phyloP scores from a whole-genome alignment of 2,797 vertebrate genomes.

The Acropternis orthonyx region DNA sequence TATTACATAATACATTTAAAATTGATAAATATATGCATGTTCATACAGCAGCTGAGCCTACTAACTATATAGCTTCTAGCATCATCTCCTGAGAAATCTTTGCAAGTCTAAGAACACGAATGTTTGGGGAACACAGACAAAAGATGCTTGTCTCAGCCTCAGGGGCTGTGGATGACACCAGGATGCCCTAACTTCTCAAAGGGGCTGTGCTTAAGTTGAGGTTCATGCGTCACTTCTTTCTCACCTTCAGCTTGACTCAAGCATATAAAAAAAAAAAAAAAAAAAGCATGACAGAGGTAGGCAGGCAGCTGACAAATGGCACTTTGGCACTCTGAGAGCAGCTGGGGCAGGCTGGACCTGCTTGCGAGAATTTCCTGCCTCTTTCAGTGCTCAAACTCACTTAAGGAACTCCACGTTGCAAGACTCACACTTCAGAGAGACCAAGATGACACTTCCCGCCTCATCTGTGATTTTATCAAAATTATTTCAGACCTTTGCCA shows the following conservation, averaged over 20 bases:
- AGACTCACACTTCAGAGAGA: rapidly evolving
- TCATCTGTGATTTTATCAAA: background rate
- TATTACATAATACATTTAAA: background rate
- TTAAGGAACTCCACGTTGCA: background rate
- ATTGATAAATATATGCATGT: background rate
- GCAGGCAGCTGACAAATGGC: background rate
- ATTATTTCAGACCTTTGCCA: background rate
- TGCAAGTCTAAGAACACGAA: background rate
- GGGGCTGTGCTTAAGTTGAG: background rate
- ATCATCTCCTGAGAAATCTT: background rate
- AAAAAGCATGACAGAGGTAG: background rate
- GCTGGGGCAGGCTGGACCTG: background rate
- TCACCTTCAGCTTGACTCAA: background rate
- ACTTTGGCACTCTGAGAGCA: background rate
- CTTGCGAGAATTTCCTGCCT: background rate
- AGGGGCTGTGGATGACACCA: background rate
- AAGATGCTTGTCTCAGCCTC: background rate
- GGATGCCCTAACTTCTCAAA: background rate
- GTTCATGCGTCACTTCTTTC: background rate
- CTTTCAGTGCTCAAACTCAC: background rate
- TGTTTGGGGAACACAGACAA: background rate
- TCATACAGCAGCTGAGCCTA: background rate
- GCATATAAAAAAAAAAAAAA: background rate
- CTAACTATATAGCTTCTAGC: background rate
- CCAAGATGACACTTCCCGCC: background rate